Base-by-base conservation (phyloP, 2,113 vertebrate genomes). In the Nematolebias whitei region DNA sequence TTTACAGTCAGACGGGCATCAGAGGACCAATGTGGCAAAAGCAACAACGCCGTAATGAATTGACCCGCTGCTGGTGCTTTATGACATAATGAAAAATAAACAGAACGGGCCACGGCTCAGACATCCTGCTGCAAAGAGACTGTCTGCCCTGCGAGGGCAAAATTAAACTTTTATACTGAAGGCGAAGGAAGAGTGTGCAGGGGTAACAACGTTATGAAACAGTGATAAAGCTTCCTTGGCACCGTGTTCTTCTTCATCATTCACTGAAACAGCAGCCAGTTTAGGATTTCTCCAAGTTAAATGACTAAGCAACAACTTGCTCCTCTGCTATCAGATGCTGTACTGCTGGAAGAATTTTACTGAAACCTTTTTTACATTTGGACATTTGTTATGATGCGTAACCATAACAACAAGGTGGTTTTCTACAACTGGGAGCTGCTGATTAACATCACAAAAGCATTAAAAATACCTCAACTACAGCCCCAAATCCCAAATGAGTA, bases 1-100 rank as follows among this genome's bases (percentile, higher is more conserved):
- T 83, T 82, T 78, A 26, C 43, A 61, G 26, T 83, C 47, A 60
- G 74, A 63, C 64, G 47, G 70, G 58, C 59, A 50, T 74, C 74
- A 48, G 66, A 66, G 66, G 67, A 23, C 35, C 45, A 15, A 48
- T 18, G 62, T 51, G 19, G 26, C 0, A 7, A 68, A 65, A 68
- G 23, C 38, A 62, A 71, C 67, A 81, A 65, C 49, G n/a, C n/a
- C 44, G 26, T 29, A 35, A 2, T 19, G 58, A 44, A 39, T 35
- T 69, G 61, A 71, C 20, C 59, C 57, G 29, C 48, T n/a, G 50
- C 16, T 29, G 0, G 1, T 44, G 60, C 63, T 61, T 26, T 60
- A n/a, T 49, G 32, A 7, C 7, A 38, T 5, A 12, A 15, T 43
- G 13, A 24, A 24, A 59, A 48, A 26, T 13, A 20, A 64, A 52